Conservation (phyloP, 2,113 vertebrate genomes). For the Forbesichthys papilliferus region DNA sequence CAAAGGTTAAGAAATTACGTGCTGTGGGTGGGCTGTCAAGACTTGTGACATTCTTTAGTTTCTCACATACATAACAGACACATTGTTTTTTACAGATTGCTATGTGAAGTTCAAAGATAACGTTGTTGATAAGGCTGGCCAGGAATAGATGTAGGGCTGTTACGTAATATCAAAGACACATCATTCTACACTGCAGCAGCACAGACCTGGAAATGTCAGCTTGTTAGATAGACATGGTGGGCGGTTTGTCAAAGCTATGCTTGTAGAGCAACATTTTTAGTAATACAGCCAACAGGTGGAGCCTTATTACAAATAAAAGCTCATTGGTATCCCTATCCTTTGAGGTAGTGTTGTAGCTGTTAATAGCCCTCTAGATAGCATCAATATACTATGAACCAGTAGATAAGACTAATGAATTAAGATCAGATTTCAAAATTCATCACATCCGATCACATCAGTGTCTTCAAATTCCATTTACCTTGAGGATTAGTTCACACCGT, state of each 20-base stretch:
- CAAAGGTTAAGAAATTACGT: no score
- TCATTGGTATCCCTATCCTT: no score
- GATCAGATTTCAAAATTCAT: not conserved
- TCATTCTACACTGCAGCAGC: conserved; percentile 9
- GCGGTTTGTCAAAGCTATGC: not conserved
- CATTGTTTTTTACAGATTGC: no score
- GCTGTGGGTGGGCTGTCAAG: no score
- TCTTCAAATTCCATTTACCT: not conserved
- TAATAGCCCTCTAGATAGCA: no score
- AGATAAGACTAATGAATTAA: not conserved
- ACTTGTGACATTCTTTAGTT: no score
- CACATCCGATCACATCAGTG: not conserved
- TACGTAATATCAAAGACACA: conserved; percentile 31
- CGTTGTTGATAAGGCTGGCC: conserved; percentile 12
- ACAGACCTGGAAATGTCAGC: not conserved
- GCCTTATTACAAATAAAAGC: conserved; percentile 11
- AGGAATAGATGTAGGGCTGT: conserved; percentile 23
- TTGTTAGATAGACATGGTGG: not conserved
- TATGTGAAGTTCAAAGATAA: not conserved
- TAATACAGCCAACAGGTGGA: conserved; percentile 53
- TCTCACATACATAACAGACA: no score
- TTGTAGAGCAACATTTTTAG: not conserved
- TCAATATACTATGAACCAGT: not conserved
- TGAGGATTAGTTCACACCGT: not conserved
- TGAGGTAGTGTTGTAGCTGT: no score